A percentile compares a stretch with the other conserved stretches of the same genome.
Conservation (phyloP, 2,797 vertebrate genomes). For the Liasis olivaceus region DNA sequence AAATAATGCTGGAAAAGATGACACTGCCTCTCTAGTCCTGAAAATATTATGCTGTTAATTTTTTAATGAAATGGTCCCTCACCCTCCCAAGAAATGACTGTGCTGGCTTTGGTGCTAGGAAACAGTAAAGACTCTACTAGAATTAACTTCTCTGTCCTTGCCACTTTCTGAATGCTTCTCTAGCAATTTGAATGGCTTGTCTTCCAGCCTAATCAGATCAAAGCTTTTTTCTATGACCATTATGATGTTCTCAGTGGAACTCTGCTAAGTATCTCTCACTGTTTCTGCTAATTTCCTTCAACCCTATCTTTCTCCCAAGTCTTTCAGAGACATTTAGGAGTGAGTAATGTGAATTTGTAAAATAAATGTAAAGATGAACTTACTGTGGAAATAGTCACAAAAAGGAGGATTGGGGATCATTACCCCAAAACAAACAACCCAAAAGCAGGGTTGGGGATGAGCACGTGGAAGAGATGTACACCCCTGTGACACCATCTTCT, state of each 20-base stretch:
- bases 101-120: not conserved
- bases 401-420: not conserved
- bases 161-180: not conserved
- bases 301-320: not conserved
- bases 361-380: not conserved
- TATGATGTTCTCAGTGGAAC: not conserved
- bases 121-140: not conserved
- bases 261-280: not conserved
- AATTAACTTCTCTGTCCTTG: not conserved
- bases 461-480: not conserved
- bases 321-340: not conserved
- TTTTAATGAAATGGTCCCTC: not conserved
- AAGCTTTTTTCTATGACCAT: not conserved
- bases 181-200: not conserved
- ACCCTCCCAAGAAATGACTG: not conserved
- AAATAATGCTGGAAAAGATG: not conserved
- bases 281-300: not conserved
- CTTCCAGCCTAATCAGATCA: not conserved
- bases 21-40: not conserved
- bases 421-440: not conserved
- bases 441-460: not conserved
- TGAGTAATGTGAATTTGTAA: not conserved
- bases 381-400: not conserved
- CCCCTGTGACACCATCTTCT: not conserved
- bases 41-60: not conserved